These are phyloP conservation scores for Esox masquinongy DNA, from an alignment of 2,797 vertebrate genomes.

Conservation along the genomic window DNA sequence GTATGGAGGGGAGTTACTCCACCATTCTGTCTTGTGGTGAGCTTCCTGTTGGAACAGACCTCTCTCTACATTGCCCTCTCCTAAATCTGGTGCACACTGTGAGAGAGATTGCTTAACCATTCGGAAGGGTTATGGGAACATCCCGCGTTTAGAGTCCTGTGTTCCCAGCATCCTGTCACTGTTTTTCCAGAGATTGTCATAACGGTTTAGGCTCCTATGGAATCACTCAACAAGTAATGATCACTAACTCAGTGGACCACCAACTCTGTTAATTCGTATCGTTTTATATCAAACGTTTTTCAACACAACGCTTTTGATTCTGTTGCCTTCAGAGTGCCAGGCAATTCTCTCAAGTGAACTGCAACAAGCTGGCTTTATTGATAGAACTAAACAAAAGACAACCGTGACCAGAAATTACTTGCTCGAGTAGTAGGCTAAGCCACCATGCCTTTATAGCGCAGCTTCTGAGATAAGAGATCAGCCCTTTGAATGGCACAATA, in stretches of 20 bases:
- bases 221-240: background rate
- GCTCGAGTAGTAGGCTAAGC: background rate
- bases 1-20: constrained; percentile 7
- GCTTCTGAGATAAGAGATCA: background rate
- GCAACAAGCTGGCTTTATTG: background rate
- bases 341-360: background rate
- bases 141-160: background rate
- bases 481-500: background rate
- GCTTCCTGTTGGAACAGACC: constrained; percentile 21
- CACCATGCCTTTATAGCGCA: background rate
- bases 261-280: background rate
- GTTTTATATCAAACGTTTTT: background rate
- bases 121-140: constrained; percentile 20
- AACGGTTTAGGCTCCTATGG: constrained; percentile 8
- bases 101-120: constrained; percentile 18
- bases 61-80: background rate
- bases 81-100: background rate
- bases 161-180: constrained; percentile 8
- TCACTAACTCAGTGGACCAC: background rate
- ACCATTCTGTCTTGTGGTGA: constrained; percentile 1
- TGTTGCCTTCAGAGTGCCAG: background rate
- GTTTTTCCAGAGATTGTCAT: constrained; percentile 1
- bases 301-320: background rate
- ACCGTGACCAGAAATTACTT: background rate
- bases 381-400: background rate